Evolutionary conservation across 2,113 vertebrate species (phyloP).

Genomic region (Halichoeres trimaculatus): DNA sequence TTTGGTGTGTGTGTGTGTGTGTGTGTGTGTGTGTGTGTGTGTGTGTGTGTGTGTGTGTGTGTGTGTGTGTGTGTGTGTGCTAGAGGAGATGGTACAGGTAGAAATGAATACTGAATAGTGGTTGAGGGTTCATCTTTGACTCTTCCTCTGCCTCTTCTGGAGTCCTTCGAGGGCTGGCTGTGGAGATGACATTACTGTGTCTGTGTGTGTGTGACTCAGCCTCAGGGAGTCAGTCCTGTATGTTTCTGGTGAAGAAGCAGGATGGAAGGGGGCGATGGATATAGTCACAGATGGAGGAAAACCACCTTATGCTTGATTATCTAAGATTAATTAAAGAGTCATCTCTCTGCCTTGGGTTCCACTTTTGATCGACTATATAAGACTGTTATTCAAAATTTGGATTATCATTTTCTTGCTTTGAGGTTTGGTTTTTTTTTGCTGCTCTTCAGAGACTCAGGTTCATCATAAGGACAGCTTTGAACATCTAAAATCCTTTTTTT

Average conservation of each 20-base stretch:
- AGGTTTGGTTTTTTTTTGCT: neutral
- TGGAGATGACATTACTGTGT: constrained; percentile 29
- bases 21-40: constrained; percentile 5
- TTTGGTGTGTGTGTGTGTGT: no score
- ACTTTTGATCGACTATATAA: constrained; percentile 32
- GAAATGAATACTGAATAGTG: constrained; percentile 33
- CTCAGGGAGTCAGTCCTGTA: constrained; percentile 8
- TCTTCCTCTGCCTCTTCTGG: constrained; percentile 11
- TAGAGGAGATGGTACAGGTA: neutral
- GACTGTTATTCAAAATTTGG: neutral
- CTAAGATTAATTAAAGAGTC: neutral
- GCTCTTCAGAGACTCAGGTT: constrained; percentile 11
- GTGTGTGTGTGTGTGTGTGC: neutral
- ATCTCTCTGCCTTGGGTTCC: neutral
- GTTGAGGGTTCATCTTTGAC: neutral
- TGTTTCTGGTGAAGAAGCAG: constrained; percentile 21
- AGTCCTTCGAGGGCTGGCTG: constrained; percentile 14
- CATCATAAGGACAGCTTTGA: constrained; percentile 5
- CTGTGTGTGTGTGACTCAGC: neutral
- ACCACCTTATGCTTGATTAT: neutral
- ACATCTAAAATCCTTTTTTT: constrained; percentile 1
- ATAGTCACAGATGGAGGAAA: constrained; percentile 15
- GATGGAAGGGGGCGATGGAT: constrained; percentile 6
- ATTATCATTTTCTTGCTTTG: neutral
- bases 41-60: neutral